Conservation (phyloP, 2,888 invertebrate genomes). For the Acronicta psi region DNA sequence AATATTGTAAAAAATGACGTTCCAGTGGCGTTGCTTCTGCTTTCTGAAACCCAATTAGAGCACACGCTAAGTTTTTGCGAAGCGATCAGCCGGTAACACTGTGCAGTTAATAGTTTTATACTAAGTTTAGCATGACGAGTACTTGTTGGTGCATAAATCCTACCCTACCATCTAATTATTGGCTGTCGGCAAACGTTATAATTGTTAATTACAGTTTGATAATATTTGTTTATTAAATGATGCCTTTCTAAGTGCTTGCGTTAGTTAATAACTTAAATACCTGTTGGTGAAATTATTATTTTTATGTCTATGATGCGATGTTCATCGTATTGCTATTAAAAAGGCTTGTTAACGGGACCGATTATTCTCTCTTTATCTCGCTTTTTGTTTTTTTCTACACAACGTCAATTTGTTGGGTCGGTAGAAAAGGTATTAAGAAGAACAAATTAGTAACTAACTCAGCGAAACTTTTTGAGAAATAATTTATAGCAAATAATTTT, state of each 20-base stretch:
- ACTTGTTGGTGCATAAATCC: slow-evolving; percentile 20
- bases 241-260: slow-evolving; percentile 4
- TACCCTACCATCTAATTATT: slow-evolving; percentile 30
- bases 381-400: no score
- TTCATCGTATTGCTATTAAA: no score
- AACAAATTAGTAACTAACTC: no score
- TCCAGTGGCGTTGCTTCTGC: slow-evolving; percentile 32
- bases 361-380: no score
- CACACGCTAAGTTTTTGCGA: slow-evolving; percentile 56
- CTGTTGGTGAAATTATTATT: no score
- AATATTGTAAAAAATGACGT: slow-evolving; percentile 42
- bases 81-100: slow-evolving; percentile 46
- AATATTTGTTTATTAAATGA: slow-evolving; percentile 18
- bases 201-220: slow-evolving; percentile 10
- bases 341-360: no score
- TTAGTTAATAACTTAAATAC: slow-evolving; percentile 10
- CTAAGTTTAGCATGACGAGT: slow-evolving; percentile 28
- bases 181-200: slow-evolving; percentile 7
- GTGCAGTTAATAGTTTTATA: slow-evolving; percentile 34
- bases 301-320: no score
- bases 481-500: no score
- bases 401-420: no score
- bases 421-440: no score
- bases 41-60: slow-evolving; percentile 53
- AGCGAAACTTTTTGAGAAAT: no score